Base-by-base conservation (phyloP, 2,113 vertebrate genomes). In the Ptyas mucosa region DNA sequence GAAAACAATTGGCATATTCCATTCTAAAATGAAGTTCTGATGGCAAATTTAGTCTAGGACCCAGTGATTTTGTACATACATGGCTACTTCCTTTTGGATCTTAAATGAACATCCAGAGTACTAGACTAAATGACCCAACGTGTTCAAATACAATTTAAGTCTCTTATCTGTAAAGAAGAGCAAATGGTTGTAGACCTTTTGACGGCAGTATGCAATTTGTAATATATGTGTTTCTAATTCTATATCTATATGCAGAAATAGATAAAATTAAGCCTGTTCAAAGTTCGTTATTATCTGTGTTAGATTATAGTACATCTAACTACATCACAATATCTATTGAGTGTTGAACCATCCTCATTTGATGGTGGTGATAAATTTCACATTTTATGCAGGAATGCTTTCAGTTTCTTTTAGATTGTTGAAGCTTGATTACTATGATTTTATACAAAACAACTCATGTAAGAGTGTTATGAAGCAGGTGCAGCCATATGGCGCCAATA, bases 281-380 rank as follows among this genome's bases (percentile, higher is more conserved):
- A 97, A 96, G 96, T 97, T 96, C 97, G 96, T 97, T 97, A 95
- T 97, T 97, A 95, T 95, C 96, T 97, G 97, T 97, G 96, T 98
- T 98, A 98, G 97, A 97, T 98, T 96, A 96, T 96, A 97, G 97
- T 98, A 97, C 97, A 97, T 97, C 98, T 97, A 95, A 96, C 95
- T 97, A 97, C 98, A 98, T 97, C 97, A 97, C 97, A 97, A 97
- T 98, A 98, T 98, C 98, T 98, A 98, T 98, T 97, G 98, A 98
- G 96, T 97, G 97, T 97, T 97, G 96, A 97, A 95, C 97, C 97
- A 94, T 97, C 97, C 95, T 96, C 95, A 97, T 97, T 95, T 97
- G 97, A 97, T 95, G 88, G 89, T 92, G 87, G 54, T 96, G 96
- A 95, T 87, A 93, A 96, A 97, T 97, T 97, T 98, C 96, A 96